Evolutionary conservation across 2,797 vertebrate genomes (phyloP).

Genomic region (Sebastes flavidus): DNA sequence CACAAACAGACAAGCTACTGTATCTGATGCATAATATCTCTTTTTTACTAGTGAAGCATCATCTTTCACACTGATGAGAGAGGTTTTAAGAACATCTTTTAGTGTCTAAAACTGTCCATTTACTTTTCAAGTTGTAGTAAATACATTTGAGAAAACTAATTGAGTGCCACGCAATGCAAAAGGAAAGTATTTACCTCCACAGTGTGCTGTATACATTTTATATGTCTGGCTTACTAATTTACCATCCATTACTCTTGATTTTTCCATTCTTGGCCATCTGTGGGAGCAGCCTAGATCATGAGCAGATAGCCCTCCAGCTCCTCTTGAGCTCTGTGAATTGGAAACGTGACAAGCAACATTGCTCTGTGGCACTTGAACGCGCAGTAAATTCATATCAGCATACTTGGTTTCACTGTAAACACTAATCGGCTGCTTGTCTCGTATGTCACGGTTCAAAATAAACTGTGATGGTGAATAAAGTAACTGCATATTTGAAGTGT

Average conservation of each 20-base stretch:
- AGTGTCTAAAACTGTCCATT: background rate
- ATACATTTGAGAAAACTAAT: background rate
- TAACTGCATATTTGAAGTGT: background rate
- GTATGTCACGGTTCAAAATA: background rate
- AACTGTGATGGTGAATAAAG: background rate
- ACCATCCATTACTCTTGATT: background rate
- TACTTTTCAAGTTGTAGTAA: background rate
- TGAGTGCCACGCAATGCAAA: background rate
- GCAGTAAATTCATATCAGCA: background rate
- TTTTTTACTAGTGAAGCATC: background rate
- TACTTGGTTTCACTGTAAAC: background rate
- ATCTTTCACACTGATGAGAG: background rate
- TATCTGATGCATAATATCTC: background rate
- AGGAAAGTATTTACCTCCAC: background rate
- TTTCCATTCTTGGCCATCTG: conserved; percentile 29
- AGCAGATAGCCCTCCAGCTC: conserved; percentile 29
- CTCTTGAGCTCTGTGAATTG: conserved; percentile 16
- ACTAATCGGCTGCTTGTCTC: background rate
- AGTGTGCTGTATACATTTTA: background rate
- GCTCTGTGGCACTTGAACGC: background rate
- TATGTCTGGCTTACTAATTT: background rate
- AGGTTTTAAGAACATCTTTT: background rate
- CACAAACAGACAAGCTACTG: conserved; percentile 15
- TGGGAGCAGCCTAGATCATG: conserved; percentile 35
- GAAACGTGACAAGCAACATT: background rate